These are phyloP conservation scores for Cepaea hortensis DNA, from an alignment of 2,888 invertebrate genomes.

Conservation along the genomic window DNA sequence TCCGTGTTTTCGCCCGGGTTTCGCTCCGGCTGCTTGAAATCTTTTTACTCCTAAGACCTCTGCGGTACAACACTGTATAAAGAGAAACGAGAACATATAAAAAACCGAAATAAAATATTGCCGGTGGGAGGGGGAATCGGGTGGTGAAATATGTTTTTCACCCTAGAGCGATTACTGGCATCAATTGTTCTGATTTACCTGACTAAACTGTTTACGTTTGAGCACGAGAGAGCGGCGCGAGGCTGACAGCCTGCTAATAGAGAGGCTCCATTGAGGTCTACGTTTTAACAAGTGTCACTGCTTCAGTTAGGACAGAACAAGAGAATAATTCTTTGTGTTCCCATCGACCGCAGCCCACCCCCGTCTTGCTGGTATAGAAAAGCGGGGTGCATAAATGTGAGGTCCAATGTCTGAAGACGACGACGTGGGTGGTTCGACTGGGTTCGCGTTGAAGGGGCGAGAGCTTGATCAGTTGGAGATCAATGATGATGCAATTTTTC, in stretches of 20 bases:
- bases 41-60: conserved; percentile 7
- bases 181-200: conserved; percentile 37
- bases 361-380: not conserved
- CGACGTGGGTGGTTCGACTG: conserved; percentile 36
- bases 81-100: not conserved
- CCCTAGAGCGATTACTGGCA: conserved; percentile 46
- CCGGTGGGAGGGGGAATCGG: not conserved
- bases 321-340: not conserved
- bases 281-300: conserved; percentile 43
- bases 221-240: conserved; percentile 19
- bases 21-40: conserved; percentile 9
- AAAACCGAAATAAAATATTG: not conserved
- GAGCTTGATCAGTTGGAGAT: conserved; percentile 8
- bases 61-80: conserved; percentile 3
- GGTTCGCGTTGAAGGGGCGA: not conserved
- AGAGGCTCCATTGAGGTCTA: conserved; percentile 21
- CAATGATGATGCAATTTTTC: not conserved
- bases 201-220: conserved; percentile 44
- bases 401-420: not conserved
- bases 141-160: conserved; percentile 46
- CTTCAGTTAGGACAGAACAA: not conserved
- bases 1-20: conserved; percentile 31
- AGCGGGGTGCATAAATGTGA: conserved; percentile 5
- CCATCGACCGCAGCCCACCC: conserved; percentile 13
- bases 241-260: conserved; percentile 43